Base-by-base conservation (phyloP, 2,888 invertebrate species). In the Galerucella pusilla region DNA sequence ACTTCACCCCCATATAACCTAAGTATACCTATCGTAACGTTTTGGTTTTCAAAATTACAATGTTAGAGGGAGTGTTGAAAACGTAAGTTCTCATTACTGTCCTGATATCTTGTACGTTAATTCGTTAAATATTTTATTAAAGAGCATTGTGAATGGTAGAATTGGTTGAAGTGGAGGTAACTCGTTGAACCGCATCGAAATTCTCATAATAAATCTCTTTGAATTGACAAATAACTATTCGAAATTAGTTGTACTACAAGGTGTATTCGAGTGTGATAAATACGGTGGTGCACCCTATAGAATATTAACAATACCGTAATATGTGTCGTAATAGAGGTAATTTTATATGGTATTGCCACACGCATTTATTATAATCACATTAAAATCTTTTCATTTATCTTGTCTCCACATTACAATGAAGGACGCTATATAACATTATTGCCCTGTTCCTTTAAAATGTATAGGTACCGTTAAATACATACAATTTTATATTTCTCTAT, bases 221-320 rank as follows among this genome's bases (percentile, higher is more conserved):
- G 67, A 76, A 83, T 83, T 83, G 83, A 83, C 83, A 83, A 83
- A 83, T 83, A 78, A 81, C 81, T 79, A 81, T 80, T 81, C 77
- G 78, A 77, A 78, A 81, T 76, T 81, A 80, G 80, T 77, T 80
- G 80, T 78, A 76, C 71, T 77, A 81, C 75, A 78, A 78, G 79
- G 75, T 78, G 81, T 80, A 82, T 78, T 82, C 76, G 78, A 82
- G 81, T 83, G 83, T 82, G 81, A 83, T 83, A 81, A 83, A 83
- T 83, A 75, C 75, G 80, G 74, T 78, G 74, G 49, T 60, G 80
- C 79, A 82, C 83, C 83, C 82, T 74, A 79, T 77, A 77, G 80
- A 83, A 82, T 83, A 81, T 75, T 79, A 79, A 84, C 83, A 84
- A 84, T 83, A 80, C 83, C 76, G 79, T 84, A 83, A 83, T 83